Percentiles rank a stretch among this genome's conserved stretches.
phyloP scores from a whole-genome alignment of 30 jellyfish, hydroid and myxozoan species.

The Sanderia malayensis region DNA sequence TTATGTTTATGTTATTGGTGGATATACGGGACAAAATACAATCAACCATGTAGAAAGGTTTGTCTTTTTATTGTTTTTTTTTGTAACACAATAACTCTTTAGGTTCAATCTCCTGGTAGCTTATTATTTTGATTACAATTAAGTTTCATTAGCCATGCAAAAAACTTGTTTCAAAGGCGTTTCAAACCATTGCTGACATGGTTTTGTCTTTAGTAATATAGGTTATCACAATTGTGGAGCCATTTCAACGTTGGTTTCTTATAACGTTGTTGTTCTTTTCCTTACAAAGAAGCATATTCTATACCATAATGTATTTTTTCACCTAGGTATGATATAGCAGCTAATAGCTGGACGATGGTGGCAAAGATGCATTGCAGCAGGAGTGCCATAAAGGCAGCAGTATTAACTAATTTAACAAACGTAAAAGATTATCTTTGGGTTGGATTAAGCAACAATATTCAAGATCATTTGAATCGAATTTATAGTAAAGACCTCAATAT shows the following conservation, averaged over 20 bases:
- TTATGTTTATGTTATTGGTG: constrained; percentile 75
- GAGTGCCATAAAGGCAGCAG: constrained; percentile 75
- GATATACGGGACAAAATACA: constrained; percentile 76
- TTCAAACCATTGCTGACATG: too few relatives aligned
- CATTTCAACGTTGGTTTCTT: too few relatives aligned
- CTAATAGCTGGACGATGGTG: constrained; percentile 45
- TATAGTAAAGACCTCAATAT: background rate
- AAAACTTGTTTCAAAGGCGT: too few relatives aligned
- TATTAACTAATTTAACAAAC: constrained; percentile 20
- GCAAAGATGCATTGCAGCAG: constrained; percentile 35
- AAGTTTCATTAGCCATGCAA: too few relatives aligned
- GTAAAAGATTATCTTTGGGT: constrained; percentile 18
- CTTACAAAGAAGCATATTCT: too few relatives aligned
- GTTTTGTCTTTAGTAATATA: too few relatives aligned
- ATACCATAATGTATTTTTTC: too few relatives aligned
- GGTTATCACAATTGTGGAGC: too few relatives aligned
- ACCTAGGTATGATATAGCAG: constrained; percentile 48
- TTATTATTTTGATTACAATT: too few relatives aligned
- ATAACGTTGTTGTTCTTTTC: too few relatives aligned
- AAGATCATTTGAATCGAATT: background rate
- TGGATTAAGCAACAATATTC: background rate
- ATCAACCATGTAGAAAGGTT: constrained; percentile 60
- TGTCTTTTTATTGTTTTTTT: background rate
- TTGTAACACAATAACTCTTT: too few relatives aligned
- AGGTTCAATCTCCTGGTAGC: too few relatives aligned